Conservation (phyloP, 2,797 vertebrate genomes). For the Pelodytes ibericus region DNA sequence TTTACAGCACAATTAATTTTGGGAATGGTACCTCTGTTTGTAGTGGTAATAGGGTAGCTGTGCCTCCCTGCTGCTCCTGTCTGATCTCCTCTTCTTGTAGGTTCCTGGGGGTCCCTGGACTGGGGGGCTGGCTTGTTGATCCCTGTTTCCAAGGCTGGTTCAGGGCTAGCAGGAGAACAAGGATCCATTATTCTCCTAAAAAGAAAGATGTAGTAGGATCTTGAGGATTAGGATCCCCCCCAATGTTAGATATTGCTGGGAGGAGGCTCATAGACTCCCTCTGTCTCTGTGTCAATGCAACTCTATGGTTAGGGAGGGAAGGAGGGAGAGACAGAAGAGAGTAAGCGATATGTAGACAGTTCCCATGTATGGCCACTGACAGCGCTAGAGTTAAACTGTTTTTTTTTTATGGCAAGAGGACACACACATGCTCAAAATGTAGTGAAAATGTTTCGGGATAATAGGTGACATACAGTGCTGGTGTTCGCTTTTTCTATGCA, state of each 20-base stretch:
- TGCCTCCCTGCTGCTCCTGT: conserved; percentile 48
- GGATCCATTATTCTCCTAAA: conserved; percentile 52
- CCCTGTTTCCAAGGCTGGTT: conserved; percentile 45
- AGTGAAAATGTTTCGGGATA: conserved; percentile 14
- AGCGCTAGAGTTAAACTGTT: conserved; percentile 33
- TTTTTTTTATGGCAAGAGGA: conserved; percentile 28
- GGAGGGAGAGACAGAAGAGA: conserved; percentile 52
- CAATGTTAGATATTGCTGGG: conserved; percentile 53
- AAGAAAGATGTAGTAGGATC: conserved; percentile 43
- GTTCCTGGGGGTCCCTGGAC: conserved; percentile 48
- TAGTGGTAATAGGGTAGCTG: conserved; percentile 50
- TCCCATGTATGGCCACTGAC: conserved; percentile 31
- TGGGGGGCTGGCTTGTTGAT: conserved; percentile 43
- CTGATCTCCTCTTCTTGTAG: conserved; percentile 52
- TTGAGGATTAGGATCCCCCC: conserved; percentile 54
- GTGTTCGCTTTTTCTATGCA: too few relatives aligned
- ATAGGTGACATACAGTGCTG: background rate
- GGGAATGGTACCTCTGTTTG: conserved; percentile 49
- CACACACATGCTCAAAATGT: conserved; percentile 4
- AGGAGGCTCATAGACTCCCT: conserved; percentile 58
- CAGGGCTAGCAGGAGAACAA: conserved; percentile 51
- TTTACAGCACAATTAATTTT: background rate
- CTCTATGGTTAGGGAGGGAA: conserved; percentile 56
- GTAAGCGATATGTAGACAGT: conserved; percentile 19
- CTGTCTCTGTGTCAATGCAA: conserved; percentile 58